Conservation (phyloP, 1,140 invertebrate genomes). For the Leguminivora glycinivorella region DNA sequence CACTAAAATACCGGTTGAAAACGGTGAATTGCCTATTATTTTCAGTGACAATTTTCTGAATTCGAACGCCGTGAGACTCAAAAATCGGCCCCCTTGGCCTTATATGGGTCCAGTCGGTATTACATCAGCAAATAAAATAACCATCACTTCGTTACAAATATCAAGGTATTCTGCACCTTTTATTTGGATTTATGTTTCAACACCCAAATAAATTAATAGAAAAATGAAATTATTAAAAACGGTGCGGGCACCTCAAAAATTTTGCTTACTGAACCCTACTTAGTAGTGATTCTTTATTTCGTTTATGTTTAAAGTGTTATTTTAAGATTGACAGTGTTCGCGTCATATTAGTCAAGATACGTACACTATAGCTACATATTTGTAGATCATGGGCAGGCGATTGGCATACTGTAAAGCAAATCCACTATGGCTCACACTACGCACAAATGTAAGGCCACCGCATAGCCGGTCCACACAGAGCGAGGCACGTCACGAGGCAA, state of each 20-base stretch:
- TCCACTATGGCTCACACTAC: not conserved
- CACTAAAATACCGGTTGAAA: too few relatives aligned
- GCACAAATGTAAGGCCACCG: not conserved
- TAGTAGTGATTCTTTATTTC: conserved; percentile 22
- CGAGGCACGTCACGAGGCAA: too few relatives aligned
- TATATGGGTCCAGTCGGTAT: too few relatives aligned
- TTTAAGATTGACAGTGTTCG: conserved; percentile 24
- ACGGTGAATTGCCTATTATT: too few relatives aligned
- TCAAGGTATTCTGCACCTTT: not conserved
- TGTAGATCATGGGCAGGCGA: conserved; percentile 1
- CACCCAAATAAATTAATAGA: not conserved
- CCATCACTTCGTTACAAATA: too few relatives aligned
- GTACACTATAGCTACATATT: conserved; percentile 14
- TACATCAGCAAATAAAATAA: too few relatives aligned
- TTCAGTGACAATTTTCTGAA: too few relatives aligned
- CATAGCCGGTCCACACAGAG: too few relatives aligned
- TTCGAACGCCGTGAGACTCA: too few relatives aligned
- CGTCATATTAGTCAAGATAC: conserved; percentile 19
- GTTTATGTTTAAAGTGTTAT: conserved; percentile 22
- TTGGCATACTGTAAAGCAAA: not conserved
- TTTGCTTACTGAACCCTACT: conserved; percentile 1
- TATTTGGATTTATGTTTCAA: not conserved
- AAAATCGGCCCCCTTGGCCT: too few relatives aligned
- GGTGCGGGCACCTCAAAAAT: not conserved
- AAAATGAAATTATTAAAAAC: not conserved